A percentile compares a stretch with the other conserved stretches of the same genome.
Evolutionary conservation across 2,113 vertebrate genomes (phyloP).

Genomic region (Tyto alba): DNA sequence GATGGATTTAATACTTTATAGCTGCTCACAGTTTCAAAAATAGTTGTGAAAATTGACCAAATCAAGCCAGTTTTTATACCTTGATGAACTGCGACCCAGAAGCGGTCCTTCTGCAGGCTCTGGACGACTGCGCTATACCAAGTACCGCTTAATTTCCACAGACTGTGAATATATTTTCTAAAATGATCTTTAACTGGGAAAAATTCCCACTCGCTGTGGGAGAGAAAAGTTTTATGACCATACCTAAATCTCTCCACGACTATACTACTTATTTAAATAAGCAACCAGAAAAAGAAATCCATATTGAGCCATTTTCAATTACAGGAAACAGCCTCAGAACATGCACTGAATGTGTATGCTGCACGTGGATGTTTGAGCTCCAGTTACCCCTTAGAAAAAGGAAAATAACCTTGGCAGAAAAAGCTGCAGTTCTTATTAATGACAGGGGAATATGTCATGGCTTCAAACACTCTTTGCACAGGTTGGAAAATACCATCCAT

Average conservation of each 20-base stretch:
- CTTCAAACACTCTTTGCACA: neutral
- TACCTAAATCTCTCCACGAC: neutral
- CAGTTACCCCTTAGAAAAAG: neutral
- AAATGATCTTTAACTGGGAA: neutral
- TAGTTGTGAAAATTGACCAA: neutral
- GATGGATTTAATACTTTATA: neutral
- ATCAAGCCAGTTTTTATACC: neutral
- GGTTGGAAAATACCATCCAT: neutral
- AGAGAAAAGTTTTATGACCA: neutral
- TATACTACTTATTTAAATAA: neutral
- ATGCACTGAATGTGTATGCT: neutral
- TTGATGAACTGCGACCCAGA: neutral
- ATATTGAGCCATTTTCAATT: neutral
- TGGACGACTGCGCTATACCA: neutral
- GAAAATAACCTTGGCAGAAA: neutral
- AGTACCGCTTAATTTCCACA: neutral
- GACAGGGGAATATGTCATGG: neutral
- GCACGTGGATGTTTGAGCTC: neutral
- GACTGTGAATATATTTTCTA: neutral
- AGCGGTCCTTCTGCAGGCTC: neutral
- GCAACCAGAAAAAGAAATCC: neutral
- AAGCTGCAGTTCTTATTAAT: neutral
- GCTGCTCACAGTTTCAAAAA: neutral
- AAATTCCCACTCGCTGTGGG: neutral
- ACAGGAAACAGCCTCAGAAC: neutral